A percentile compares a stretch with the other conserved stretches of the same genome.
These are phyloP conservation scores for Meloidogyne chitwoodi DNA, from an alignment of 1,140 invertebrate species.

Conservation along the genomic window DNA sequence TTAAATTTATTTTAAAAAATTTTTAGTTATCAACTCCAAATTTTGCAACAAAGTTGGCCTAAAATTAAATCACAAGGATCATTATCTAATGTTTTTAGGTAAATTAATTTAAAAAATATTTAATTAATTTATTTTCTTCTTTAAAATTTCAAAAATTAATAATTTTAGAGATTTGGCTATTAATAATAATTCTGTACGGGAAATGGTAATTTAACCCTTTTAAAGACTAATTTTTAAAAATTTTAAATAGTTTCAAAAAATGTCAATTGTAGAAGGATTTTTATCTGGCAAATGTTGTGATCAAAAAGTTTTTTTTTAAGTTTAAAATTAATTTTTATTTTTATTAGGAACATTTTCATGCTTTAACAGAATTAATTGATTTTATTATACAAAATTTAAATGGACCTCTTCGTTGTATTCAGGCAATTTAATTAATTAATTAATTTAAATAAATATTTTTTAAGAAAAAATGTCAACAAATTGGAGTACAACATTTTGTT, in stretches of 20 bases:
- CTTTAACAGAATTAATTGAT: slow-evolving; percentile 40
- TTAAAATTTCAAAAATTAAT: neutral
- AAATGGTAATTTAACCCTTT: slow-evolving; percentile 20
- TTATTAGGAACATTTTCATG: slow-evolving; percentile 27
- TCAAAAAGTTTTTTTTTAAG: slow-evolving; percentile 24
- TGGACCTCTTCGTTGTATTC: slow-evolving; percentile 22
- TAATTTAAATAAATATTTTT: slow-evolving; percentile 17
- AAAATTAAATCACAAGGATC: slow-evolving; percentile 37
- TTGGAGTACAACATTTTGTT: slow-evolving; percentile 41
- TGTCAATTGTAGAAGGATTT: slow-evolving; percentile 40
- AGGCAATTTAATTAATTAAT: slow-evolving; percentile 9
- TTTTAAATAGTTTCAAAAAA: slow-evolving; percentile 38
- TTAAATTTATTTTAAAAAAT: neutral
- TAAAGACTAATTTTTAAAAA: neutral
- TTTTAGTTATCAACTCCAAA: slow-evolving; percentile 45
- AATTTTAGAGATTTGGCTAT: slow-evolving; percentile 36
- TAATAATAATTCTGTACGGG: slow-evolving; percentile 29
- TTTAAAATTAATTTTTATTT: neutral
- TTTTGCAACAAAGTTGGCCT: slow-evolving; percentile 46
- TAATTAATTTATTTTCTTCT: slow-evolving; percentile 5
- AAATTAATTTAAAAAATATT: neutral
- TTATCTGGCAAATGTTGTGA: slow-evolving; percentile 44
- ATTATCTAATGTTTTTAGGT: slow-evolving; percentile 20
- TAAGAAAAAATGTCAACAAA: slow-evolving; percentile 32
- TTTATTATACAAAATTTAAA: slow-evolving; percentile 40